These are phyloP conservation scores for Poecile atricapillus DNA, from an alignment of 2,113 vertebrate species.

Conservation along the genomic window DNA sequence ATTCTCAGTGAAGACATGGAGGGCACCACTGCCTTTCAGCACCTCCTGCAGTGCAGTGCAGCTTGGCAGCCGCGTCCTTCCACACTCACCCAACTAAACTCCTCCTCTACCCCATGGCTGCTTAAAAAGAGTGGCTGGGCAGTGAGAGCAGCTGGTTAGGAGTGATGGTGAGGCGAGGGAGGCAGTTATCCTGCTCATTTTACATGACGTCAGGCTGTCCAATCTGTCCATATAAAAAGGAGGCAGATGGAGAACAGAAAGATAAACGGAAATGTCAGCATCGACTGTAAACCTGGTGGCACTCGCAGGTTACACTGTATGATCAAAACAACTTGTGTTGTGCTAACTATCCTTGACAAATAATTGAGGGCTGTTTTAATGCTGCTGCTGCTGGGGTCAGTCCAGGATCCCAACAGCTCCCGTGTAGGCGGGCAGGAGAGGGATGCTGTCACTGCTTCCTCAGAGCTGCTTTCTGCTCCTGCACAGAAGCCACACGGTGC, in stretches of 20 bases:
- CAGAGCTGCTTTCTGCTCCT: neutral
- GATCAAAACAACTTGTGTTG: neutral
- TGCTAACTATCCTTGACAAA: neutral
- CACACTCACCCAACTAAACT: neutral
- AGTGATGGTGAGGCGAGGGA: neutral
- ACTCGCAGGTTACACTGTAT: neutral
- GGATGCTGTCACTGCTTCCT: conserved; percentile 6
- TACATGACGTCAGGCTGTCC: neutral
- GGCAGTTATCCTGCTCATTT: neutral
- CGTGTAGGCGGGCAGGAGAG: neutral
- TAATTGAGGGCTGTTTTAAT: neutral
- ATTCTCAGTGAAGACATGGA: neutral
- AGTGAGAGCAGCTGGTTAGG: neutral
- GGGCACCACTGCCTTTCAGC: neutral
- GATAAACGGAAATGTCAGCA: neutral
- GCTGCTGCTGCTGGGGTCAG: neutral
- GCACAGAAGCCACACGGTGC: neutral
- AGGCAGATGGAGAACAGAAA: neutral
- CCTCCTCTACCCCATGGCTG: neutral
- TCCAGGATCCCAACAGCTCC: neutral
- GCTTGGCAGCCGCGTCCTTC: conserved; percentile 10
- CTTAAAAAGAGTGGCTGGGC: neutral
- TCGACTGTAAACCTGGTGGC: neutral
- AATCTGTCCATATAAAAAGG: neutral
- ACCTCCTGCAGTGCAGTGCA: neutral